A percentile compares a stretch with the other conserved stretches of the same genome.
Conservation (phyloP, 2,888 invertebrate genomes). For the Drosophila subsilvestris region DNA sequence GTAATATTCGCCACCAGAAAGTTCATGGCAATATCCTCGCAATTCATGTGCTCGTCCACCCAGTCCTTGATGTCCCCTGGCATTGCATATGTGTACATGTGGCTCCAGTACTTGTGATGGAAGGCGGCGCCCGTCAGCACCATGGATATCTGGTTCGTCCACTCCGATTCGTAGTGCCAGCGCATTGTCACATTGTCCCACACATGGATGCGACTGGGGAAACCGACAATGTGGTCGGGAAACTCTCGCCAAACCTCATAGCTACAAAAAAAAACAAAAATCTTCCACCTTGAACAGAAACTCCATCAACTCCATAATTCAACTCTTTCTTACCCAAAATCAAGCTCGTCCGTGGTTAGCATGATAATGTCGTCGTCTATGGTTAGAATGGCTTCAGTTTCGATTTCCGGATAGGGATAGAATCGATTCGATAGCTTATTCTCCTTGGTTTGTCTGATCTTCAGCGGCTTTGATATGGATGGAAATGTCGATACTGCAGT, state of each 20-base stretch:
- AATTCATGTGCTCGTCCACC: constrained; percentile 98
- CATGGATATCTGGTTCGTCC: constrained; percentile 98
- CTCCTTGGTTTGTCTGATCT: constrained; percentile 94
- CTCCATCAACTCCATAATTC: not conserved
- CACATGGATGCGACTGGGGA: constrained; percentile 96
- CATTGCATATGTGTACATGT: constrained; percentile 95
- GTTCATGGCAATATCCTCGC: constrained; percentile 99
- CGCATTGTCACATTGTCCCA: constrained; percentile 94
- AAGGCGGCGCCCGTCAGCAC: constrained; percentile 98
- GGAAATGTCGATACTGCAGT: constrained; percentile 93
- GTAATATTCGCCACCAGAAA: constrained; percentile 97
- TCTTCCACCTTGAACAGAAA: not conserved
- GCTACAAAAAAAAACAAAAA: constrained; percentile 75
- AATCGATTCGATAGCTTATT: constrained; percentile 98
- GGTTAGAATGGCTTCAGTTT: constrained; percentile 97
- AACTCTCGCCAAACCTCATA: constrained; percentile 98
- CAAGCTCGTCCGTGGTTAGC: constrained; percentile 97
- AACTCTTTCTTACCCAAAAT: constrained; percentile 90
- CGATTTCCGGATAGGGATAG: constrained; percentile 97
- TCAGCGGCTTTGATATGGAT: constrained; percentile 93
- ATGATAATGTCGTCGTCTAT: constrained; percentile 98
- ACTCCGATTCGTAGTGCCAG: constrained; percentile 98
- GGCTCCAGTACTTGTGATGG: constrained; percentile 98
- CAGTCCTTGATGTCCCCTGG: constrained; percentile 92
- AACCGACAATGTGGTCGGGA: constrained; percentile 97